Percentiles rank a stretch among this genome's conserved stretches.
Conservation (phyloP, 2,113 vertebrate species). For the Hippopotamus amphibius region DNA sequence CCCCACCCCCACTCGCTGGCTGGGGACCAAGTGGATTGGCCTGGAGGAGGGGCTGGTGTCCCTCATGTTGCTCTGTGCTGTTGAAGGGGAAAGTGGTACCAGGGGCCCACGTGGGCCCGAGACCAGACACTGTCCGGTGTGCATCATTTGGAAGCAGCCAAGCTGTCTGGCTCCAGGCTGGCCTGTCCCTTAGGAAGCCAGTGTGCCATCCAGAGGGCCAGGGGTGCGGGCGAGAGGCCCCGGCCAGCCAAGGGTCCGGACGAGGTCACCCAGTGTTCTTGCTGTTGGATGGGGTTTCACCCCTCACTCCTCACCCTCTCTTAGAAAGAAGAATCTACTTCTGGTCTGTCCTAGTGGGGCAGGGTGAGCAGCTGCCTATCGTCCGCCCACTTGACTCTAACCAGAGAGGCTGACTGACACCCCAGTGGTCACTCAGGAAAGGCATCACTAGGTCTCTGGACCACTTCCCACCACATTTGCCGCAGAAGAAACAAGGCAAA, state of each 20-base stretch:
- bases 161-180: background rate
- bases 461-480: accelerated
- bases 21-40: accelerated
- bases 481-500: background rate
- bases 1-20: accelerated
- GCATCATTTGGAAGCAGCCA: background rate
- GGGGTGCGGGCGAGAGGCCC: background rate
- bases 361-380: background rate
- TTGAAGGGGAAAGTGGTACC: background rate
- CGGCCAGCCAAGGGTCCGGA: background rate
- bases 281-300: no score
- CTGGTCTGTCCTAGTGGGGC: background rate
- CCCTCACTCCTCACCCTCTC: background rate
- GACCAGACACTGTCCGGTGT: accelerated
- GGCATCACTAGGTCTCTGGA: accelerated
- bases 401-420: background rate
- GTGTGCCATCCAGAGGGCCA: no score
- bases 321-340: background rate
- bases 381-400: background rate
- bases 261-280: background rate
- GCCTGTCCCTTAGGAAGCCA: background rate
- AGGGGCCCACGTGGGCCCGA: accelerated
- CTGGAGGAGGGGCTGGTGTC: background rate
- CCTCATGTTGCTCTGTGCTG: background rate
- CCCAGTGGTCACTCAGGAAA: background rate